Evolutionary conservation across 2,797 vertebrate genomes (phyloP), one percentile per base, ranked within the genome.

Genomic region (Chiroxiphia lanceolata): DNA sequence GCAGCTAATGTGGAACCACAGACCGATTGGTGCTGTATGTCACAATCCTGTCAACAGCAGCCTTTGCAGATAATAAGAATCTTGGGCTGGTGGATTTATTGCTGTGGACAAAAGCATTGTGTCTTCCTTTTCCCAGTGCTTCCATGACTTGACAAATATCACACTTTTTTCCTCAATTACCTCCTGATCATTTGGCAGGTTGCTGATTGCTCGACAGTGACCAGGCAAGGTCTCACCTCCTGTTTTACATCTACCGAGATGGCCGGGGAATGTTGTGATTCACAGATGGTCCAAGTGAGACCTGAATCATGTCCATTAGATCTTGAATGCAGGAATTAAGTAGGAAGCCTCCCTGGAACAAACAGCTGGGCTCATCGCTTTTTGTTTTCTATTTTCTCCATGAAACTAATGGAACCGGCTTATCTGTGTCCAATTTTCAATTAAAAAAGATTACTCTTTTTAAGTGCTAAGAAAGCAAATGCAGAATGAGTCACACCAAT

Each of bases 381-480:
- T 85, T 86, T 61, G 10, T 75, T 93, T 96, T 63, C 83, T 53
- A 45, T 87, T 60, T 89, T 80, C 67, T 61, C 33, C n/a, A 56
- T 56, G 48, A 87, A 96, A 94, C n/a, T 89, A 92, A 94, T 67
- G 64, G 93, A 95, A 90, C 33, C 67, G 91, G 91, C 90, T 97
- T 93, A 81, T 93, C 89, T 92, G 72, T 89, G 80, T 95, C 84
- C 87, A 79, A 79, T 69, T 95, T 90, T 91, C 10, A 47, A 91
- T 95, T 95, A 82, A 64, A 94, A 87, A 72, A 94, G 57, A 95
- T 70, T 76, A 64, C 40, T 95, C 65, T 80, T 97, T 80, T 89
- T 79, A 96, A 95, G 83, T 78, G 83, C 90, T 93, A 96, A 95
- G 77, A 96, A 85, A 95, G 33, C 80, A 91, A 90, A 97, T 0